Evolutionary conservation across 2,113 vertebrate genomes (phyloP).

Genomic region (Piaya cayana): DNA sequence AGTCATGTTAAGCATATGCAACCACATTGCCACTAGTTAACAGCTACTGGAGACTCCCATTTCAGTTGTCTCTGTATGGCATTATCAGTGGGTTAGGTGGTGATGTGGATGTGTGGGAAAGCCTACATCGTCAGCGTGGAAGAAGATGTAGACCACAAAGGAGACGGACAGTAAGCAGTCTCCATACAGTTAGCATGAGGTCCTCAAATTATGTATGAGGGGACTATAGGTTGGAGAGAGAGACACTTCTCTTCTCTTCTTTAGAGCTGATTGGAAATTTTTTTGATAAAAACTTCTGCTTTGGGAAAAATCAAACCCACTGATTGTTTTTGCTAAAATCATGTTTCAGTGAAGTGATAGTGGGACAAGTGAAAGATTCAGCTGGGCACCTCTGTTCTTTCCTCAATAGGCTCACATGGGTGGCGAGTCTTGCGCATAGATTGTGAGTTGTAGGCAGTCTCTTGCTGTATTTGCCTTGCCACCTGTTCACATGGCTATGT

Average conservation of each 20-base stretch:
- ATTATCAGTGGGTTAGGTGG: neutral
- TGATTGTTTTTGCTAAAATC: neutral
- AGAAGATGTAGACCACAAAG: neutral
- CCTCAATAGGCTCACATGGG: neutral
- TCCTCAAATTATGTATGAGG: neutral
- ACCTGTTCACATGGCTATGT: neutral
- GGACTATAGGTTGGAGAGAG: neutral
- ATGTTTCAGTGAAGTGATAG: neutral
- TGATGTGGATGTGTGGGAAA: neutral
- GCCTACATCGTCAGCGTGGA: neutral
- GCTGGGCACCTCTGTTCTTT: neutral
- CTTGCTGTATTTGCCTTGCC: neutral
- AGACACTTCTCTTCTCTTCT: rapidly evolving
- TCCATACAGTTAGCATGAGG: neutral
- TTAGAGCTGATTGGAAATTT: neutral
- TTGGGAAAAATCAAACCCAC: neutral
- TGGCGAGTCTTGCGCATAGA: neutral
- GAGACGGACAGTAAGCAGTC: neutral
- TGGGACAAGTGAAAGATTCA: neutral
- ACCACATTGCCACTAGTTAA: neutral
- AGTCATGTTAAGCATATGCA: rapidly evolving
- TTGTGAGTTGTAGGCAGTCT: neutral
- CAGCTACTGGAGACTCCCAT: neutral
- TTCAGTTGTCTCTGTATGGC: neutral
- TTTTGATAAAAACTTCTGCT: neutral